Conservation (phyloP, 2,113 vertebrate genomes). For the Corvus cornix region DNA sequence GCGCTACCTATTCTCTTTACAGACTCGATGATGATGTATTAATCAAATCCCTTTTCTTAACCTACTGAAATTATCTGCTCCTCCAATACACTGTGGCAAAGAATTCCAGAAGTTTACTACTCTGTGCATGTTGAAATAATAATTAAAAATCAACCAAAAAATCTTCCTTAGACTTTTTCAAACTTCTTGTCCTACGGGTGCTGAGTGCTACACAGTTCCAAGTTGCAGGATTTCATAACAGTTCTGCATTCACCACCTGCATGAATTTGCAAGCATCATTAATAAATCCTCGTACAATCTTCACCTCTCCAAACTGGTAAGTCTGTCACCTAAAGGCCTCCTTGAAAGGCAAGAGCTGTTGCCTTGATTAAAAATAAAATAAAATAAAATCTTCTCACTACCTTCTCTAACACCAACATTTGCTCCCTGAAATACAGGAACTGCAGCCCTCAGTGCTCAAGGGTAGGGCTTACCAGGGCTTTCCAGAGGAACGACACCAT, state of each 20-base stretch:
- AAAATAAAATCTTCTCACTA: neutral
- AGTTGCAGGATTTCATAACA: neutral
- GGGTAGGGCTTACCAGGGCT: neutral
- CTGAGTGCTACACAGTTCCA: neutral
- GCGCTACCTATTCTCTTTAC: neutral
- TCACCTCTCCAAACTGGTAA: neutral
- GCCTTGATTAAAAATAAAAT: neutral
- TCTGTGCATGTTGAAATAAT: neutral
- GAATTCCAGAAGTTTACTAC: neutral
- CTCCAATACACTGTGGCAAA: neutral
- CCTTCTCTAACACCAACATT: neutral
- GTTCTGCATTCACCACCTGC: neutral
- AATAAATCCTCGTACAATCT: neutral
- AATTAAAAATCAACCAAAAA: neutral
- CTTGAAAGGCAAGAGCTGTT: neutral
- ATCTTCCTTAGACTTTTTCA: neutral
- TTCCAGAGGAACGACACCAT: neutral
- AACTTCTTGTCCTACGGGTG: neutral
- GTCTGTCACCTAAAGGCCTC: neutral
- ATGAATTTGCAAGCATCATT: neutral
- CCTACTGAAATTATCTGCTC: neutral
- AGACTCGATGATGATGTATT: neutral
- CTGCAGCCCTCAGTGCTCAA: neutral
- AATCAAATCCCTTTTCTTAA: neutral
- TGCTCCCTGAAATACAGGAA: neutral